These are phyloP conservation scores for Coranthus polyacanthus DNA, from an alignment of 2,797 vertebrate genomes.

Conservation along the genomic window DNA sequence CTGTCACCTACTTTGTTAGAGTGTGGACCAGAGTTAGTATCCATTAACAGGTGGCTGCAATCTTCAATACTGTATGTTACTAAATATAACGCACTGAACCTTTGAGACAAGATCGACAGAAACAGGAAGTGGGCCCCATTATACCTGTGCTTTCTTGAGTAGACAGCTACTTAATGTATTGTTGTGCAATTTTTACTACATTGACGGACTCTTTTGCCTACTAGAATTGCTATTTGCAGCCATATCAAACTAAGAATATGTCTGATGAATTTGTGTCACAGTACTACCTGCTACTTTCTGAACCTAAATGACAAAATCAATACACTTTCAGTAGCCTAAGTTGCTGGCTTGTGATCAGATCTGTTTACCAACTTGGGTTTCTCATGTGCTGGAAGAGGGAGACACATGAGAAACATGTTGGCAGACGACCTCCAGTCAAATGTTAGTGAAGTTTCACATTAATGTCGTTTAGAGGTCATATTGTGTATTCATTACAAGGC, in stretches of 20 bases:
- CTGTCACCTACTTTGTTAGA: too few species aligned
- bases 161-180: too few species aligned
- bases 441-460: slow-evolving; percentile 3
- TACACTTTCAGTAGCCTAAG: slow-evolving; percentile 14
- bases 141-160: too few species aligned
- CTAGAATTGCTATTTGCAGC: slow-evolving; percentile 16
- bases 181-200: too few species aligned
- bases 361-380: slow-evolving; percentile 49
- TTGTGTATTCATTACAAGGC: background rate
- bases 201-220: background rate
- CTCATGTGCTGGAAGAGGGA: slow-evolving; percentile 13
- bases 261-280: background rate
- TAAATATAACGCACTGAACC: too few species aligned
- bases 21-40: too few species aligned
- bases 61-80: too few species aligned
- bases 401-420: slow-evolving; percentile 4
- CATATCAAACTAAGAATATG: slow-evolving; percentile 8
- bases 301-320: slow-evolving; percentile 24
- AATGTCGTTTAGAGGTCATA: background rate
- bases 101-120: too few species aligned
- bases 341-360: slow-evolving; percentile 39
- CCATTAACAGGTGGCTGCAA: too few species aligned
- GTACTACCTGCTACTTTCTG: slow-evolving; percentile 7
- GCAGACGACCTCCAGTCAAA: slow-evolving; percentile 3
- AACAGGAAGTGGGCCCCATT: too few species aligned